phyloP scores from a whole-genome alignment of 2,797 vertebrate species.

The Iguana delicatissima region DNA sequence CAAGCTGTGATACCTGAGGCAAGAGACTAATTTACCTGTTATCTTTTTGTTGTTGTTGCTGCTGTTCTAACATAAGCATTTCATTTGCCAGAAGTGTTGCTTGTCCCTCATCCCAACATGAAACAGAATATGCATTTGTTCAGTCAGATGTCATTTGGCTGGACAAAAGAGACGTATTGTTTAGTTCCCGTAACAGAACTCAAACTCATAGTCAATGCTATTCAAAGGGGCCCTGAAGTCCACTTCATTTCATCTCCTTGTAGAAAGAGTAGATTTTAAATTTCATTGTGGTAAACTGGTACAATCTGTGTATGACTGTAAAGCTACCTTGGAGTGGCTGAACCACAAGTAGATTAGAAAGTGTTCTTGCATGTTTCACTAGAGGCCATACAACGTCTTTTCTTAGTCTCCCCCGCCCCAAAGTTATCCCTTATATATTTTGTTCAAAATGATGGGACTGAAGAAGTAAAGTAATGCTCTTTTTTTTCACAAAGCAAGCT shows the following conservation, averaged over 20 bases:
- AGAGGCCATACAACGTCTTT: not conserved
- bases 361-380: not conserved
- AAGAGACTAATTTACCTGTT: conserved; percentile 33
- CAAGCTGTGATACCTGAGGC: conserved; percentile 8
- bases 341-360: not conserved
- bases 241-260: conserved; percentile 28
- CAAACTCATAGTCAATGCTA: not conserved
- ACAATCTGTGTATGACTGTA: not conserved
- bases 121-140: not conserved
- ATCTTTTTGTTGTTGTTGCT: conserved; percentile 35
- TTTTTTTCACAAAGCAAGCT: not conserved
- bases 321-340: not conserved
- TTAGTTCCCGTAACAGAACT: conserved; percentile 17
- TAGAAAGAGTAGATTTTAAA: conserved; percentile 36
- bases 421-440: not conserved
- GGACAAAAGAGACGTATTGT: conserved; percentile 31
- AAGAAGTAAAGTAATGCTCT: not conserved
- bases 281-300: not conserved
- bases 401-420: not conserved
- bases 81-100: conserved; percentile 37
- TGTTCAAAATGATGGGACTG: not conserved
- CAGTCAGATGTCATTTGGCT: not conserved
- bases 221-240: not conserved
- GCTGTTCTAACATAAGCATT: conserved; percentile 26
- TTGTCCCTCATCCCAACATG: conserved; percentile 23